Evolutionary conservation across 2,888 invertebrate species (phyloP), one percentile per base, ranked within the genome.

Genomic region (Troides aeacus): DNA sequence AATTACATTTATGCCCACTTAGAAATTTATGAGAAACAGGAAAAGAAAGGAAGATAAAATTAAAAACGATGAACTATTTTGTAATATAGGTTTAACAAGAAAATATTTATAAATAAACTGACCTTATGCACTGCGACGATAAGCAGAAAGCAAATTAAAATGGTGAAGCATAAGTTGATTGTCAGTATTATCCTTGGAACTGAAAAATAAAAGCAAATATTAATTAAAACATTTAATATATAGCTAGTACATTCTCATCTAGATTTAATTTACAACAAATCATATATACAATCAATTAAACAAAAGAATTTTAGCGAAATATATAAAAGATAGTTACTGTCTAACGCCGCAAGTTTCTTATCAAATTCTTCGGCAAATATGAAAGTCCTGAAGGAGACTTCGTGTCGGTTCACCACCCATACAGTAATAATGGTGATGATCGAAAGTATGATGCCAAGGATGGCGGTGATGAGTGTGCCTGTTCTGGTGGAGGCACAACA

Each of bases 151-250:
- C 97, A 97, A 83, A 97, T 96, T 71, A 97, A 87, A 72, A 97
- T 95, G 7, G 97, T 97, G 95, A 97, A 97, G 77, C 94, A 94
- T 69, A 97, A 93, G 86, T 97, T 97, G 75, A 97, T 94, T 15
- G 95, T 95, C 73, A 97, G 90, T 77, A 97, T 96, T 74, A 97
- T 96, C 90, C 95, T 95, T 71, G 92, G 92, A 87, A 96, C 95
- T 94, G 93, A 74, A 94, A 94, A 76, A 73, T 36, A 59, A 65
- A 60, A 60, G 39, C 59, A 42, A 62, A 42, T 57, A 24, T 24
- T 24, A 59, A 17, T 24, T 24, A 59, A 24, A 59, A 57, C 57
- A 7, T 56, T 18, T n/a, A 39, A 39, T 39, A 10, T 10, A 39
- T 39, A 39, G 8, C 10, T 10, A 39, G 1, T 39, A 39, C 1